Percentiles rank a stretch among this genome's conserved stretches.
Conservation (phyloP, 1,140 invertebrate species). For the Achroia grisella region DNA sequence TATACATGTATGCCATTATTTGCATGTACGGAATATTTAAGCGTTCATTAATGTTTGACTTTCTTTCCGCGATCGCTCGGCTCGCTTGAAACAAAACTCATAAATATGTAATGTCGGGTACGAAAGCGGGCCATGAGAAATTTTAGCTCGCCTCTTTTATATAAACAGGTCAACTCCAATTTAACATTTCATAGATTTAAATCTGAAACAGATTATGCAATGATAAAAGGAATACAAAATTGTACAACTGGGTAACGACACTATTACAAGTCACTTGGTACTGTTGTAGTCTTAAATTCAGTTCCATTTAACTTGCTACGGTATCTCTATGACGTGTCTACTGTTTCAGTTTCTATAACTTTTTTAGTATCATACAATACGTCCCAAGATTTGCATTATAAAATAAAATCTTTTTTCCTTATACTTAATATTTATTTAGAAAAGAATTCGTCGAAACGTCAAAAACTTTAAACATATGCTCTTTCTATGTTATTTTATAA, state of each 20-base stretch:
- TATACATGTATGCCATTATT: slow-evolving; percentile 39
- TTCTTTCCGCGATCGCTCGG: slow-evolving; percentile 52
- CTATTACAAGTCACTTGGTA: too few species aligned
- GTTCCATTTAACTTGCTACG: too few species aligned
- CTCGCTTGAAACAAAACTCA: slow-evolving; percentile 54
- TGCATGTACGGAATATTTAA: slow-evolving; percentile 66
- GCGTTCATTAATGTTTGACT: slow-evolving; percentile 69
- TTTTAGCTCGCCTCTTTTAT: slow-evolving; percentile 28
- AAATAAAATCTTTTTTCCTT: too few species aligned
- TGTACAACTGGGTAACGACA: neutral
- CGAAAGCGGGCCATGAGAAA: slow-evolving; percentile 52
- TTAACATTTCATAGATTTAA: slow-evolving; percentile 39
- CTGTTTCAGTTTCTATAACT: too few species aligned
- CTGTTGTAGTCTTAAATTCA: too few species aligned
- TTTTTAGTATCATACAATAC: too few species aligned
- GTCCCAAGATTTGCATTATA: too few species aligned
- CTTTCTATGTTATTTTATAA: slow-evolving; percentile 28
- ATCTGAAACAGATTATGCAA: slow-evolving; percentile 17
- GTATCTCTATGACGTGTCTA: too few species aligned
- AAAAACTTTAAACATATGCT: slow-evolving; percentile 1
- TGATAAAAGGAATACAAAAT: slow-evolving; percentile 6
- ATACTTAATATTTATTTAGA: too few species aligned
- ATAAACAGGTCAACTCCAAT: slow-evolving; percentile 54
- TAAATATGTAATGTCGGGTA: slow-evolving; percentile 64
- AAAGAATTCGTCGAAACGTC: too few species aligned